Percentiles rank a stretch among this genome's conserved stretches.
These are phyloP conservation scores for Alfaro cultratus DNA, from an alignment of 2,797 vertebrate genomes.

Conservation along the genomic window DNA sequence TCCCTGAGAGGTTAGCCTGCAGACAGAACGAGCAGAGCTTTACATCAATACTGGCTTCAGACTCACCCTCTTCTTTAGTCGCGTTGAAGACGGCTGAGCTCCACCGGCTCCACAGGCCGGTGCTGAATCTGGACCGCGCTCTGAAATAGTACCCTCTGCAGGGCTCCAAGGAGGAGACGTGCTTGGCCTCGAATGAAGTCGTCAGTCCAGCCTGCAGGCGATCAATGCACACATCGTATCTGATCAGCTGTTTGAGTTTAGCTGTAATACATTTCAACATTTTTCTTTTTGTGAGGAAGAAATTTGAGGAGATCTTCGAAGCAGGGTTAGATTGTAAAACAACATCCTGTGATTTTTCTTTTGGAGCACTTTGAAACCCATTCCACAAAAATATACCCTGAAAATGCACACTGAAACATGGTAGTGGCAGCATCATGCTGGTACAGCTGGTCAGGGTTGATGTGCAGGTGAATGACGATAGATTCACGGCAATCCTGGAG, in stretches of 20 bases:
- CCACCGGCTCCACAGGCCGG: conserved; percentile 90
- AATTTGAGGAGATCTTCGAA: not conserved
- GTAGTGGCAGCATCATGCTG: not conserved
- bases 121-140: conserved; percentile 80
- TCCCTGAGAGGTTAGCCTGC: not conserved
- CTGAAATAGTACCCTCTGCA: conserved; percentile 85
- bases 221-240: not conserved
- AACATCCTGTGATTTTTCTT: not conserved
- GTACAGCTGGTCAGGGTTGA: not conserved
- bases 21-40: not conserved
- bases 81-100: conserved; percentile 30
- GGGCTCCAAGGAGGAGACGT: conserved; percentile 81
- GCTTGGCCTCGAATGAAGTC: conserved; percentile 4
- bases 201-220: conserved; percentile 34
- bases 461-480: not conserved
- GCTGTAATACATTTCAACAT: not conserved
- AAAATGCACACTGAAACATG: not conserved
- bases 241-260: not conserved
- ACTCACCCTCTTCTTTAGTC: conserved; percentile 87
- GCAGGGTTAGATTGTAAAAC: not conserved
- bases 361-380: not conserved
- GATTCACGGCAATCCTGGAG: not conserved
- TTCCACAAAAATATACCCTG: not conserved
- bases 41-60: not conserved
- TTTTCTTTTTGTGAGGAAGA: not conserved